A percentile compares a stretch with the other conserved stretches of the same genome.
These are phyloP conservation scores for Rynchops niger DNA, from an alignment of 2,113 vertebrate species.

Conservation along the genomic window DNA sequence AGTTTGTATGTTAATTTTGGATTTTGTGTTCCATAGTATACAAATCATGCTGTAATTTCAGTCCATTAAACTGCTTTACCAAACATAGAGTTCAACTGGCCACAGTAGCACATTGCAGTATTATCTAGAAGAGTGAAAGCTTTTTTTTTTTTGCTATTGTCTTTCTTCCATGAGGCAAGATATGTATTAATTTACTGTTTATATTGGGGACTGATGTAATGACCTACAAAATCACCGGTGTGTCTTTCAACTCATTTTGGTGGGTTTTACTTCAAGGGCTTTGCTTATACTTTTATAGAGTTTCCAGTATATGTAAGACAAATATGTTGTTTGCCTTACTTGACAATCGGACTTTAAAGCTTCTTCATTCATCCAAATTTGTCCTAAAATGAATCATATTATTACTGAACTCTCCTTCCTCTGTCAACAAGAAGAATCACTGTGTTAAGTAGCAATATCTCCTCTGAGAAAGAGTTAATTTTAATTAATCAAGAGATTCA, in stretches of 20 bases:
- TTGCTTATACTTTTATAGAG: neutral
- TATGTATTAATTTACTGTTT: neutral
- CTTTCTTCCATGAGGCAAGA: neutral
- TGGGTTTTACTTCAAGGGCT: neutral
- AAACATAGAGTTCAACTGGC: neutral
- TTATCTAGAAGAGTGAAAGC: neutral
- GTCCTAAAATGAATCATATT: neutral
- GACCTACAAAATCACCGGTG: neutral
- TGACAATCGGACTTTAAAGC: neutral
- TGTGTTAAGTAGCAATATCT: neutral
- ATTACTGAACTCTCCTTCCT: neutral
- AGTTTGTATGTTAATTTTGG: neutral
- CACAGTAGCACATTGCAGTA: neutral
- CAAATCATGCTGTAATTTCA: neutral
- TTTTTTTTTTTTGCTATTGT: neutral
- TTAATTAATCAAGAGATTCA: conserved; percentile 31
- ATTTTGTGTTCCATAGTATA: neutral
- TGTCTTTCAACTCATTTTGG: neutral
- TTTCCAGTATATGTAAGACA: neutral
- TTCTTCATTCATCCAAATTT: neutral
- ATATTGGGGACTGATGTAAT: neutral
- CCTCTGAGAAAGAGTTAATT: conserved; percentile 42
- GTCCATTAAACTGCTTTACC: neutral
- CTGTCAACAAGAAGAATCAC: neutral
- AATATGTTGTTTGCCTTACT: neutral